Conservation (phyloP, 2,113 vertebrate genomes). For the Daubentonia madagascariensis region DNA sequence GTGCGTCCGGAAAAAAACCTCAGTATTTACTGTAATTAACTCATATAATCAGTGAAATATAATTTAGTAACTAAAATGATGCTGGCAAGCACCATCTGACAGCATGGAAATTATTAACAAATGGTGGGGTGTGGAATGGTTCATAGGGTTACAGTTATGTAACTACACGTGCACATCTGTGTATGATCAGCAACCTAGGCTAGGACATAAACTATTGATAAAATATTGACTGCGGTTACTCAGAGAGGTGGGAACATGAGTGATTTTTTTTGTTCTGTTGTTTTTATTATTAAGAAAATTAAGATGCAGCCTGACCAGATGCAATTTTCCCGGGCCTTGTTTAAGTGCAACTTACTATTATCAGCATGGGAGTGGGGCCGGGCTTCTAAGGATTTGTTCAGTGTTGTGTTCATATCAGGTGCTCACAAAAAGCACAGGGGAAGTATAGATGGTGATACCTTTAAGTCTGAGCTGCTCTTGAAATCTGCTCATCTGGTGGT, state of each 20-base stretch:
- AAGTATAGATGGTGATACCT: background rate
- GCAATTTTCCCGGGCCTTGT: background rate
- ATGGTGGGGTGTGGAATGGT: fast-evolving
- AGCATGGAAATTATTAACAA: background rate
- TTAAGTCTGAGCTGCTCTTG: background rate
- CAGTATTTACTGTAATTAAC: background rate
- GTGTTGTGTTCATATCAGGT: background rate
- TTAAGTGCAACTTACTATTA: fast-evolving
- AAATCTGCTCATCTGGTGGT: background rate
- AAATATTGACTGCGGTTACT: background rate
- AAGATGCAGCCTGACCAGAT: background rate
- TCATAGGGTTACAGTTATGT: fast-evolving
- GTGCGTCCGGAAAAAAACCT: fast-evolving
- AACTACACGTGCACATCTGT: fast-evolving
- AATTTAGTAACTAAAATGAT: background rate
- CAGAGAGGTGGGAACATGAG: background rate
- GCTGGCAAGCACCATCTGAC: fast-evolving
- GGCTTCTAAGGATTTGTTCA: background rate
- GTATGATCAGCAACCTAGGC: fast-evolving
- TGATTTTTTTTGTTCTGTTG: background rate
- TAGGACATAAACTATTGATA: background rate
- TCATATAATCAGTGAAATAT: background rate
- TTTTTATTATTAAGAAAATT: background rate
- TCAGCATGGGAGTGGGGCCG: fast-evolving
- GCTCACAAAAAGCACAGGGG: background rate